A percentile compares a stretch with the other conserved stretches of the same genome.
Conservation (phyloP, 2,888 invertebrate genomes). For the Apantesis nais region DNA sequence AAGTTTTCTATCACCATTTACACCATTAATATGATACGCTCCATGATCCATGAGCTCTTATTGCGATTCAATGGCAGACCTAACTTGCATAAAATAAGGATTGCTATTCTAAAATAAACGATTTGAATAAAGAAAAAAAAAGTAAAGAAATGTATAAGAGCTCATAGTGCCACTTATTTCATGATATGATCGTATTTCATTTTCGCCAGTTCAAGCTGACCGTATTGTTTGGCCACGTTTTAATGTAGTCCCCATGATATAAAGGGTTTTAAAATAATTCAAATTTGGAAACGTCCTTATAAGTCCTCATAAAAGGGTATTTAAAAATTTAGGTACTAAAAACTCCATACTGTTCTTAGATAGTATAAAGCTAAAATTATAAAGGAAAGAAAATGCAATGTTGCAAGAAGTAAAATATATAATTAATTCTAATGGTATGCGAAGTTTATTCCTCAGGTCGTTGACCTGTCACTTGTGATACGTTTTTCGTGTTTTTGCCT, state of each 20-base stretch:
- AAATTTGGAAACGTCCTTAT: neutral
- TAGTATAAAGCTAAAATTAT: conserved; percentile 8
- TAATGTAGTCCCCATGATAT: too few species aligned
- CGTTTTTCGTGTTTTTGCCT: conserved; percentile 33
- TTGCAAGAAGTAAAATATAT: conserved; percentile 12
- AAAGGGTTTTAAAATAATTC: neutral
- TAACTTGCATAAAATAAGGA: too few species aligned
- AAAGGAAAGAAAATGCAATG: conserved; percentile 5
- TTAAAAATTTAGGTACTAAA: neutral
- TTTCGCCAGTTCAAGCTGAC: too few species aligned
- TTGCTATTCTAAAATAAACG: too few species aligned
- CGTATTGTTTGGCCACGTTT: neutral
- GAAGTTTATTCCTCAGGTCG: conserved; percentile 31
- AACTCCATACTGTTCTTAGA: neutral
- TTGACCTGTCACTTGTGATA: conserved; percentile 35
- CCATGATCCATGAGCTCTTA: neutral
- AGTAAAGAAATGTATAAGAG: too few species aligned
- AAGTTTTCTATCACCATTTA: neutral
- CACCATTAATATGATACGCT: neutral
- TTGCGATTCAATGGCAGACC: too few species aligned
- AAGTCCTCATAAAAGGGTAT: neutral
- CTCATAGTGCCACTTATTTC: neutral
- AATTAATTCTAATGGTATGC: conserved; percentile 21
- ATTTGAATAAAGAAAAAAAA: too few species aligned
- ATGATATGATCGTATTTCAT: neutral